These are phyloP conservation scores for Amphipoea oculea DNA, from an alignment of 2,888 invertebrate species.

Conservation along the genomic window DNA sequence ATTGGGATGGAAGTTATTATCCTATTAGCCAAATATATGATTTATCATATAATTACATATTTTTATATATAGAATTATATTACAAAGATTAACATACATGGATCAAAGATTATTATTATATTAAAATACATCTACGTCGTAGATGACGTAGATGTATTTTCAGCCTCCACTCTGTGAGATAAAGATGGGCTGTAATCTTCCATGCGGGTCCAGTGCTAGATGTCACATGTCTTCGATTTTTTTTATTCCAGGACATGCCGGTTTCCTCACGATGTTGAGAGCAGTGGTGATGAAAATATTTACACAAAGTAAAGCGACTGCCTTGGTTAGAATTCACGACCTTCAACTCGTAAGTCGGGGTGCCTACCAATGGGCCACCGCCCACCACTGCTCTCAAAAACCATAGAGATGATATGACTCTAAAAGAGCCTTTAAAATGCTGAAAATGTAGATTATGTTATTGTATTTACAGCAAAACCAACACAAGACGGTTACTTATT, in stretches of 20 bases:
- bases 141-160: neutral
- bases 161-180: neutral
- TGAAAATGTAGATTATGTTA: too few species aligned
- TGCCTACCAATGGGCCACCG: neutral
- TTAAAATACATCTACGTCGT: too few species aligned
- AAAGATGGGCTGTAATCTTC: neutral
- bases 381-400: neutral
- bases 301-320: too few species aligned
- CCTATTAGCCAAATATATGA: neutral
- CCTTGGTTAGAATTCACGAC: neutral
- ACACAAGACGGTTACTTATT: neutral
- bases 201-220: too few species aligned
- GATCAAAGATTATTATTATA: too few species aligned
- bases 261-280: too few species aligned
- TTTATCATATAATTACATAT: too few species aligned
- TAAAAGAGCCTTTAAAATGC: neutral
- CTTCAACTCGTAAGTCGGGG: neutral
- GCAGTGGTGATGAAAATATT: neutral
- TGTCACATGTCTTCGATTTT: too few species aligned
- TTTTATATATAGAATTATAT: neutral
- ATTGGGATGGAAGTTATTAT: neutral
- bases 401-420: too few species aligned
- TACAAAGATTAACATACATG: neutral
- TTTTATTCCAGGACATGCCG: too few species aligned
- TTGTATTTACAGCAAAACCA: neutral